Base-by-base conservation (phyloP, 2,113 vertebrate genomes). In the Australoheros scitulus region DNA sequence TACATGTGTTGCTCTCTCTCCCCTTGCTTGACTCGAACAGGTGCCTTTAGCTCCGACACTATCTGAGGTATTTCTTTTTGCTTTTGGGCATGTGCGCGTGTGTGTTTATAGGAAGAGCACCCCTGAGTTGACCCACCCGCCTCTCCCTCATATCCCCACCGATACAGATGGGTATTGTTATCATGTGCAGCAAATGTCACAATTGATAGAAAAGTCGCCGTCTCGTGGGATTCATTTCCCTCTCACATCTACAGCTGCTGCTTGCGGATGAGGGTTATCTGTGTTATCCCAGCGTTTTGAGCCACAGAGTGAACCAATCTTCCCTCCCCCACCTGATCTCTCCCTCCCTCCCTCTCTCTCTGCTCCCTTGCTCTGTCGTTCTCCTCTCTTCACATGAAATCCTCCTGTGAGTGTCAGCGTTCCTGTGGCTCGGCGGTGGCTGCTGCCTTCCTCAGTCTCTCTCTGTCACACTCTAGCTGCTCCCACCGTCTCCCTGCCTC, bases 151-250 rank as follows among this genome's bases (percentile, higher is more conserved):
- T 72, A 90, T 93, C 95, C 96, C 94, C 78, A 92, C 94, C 95
- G 72, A 87, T 92, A 96, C 97, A 97, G 97, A 97, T 98, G 97
- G 96, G 96, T 96, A 96, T 97, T 97, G 96, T 97, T 97, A 95
- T 97, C 96, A 96, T 96, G 96, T 96, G 96, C 96, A 95, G 96
- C 96, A 96, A 98, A 97, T 97, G 97, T 97, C 96, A 96, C 96
- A 95, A 95, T 94, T 96, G 96, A 97, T 97, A 94, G 96, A 97
- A 96, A 96, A 97, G 96, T 96, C 92, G 86, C 94, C 93, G 95
- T 95, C 95, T 96, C 95, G 91, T 95, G 91, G 96, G 95, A 95
- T 95, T 95, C 92, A 93, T 95, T 94, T 93, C 92, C 92, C 94
- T 92, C 95, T 90, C 92, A 84, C 89, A 34, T 93, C 93, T 91